A percentile compares a stretch with the other conserved stretches of the same genome.
phyloP scores from a whole-genome alignment of 1,140 invertebrate species.

The Sminthurides bifidus region DNA sequence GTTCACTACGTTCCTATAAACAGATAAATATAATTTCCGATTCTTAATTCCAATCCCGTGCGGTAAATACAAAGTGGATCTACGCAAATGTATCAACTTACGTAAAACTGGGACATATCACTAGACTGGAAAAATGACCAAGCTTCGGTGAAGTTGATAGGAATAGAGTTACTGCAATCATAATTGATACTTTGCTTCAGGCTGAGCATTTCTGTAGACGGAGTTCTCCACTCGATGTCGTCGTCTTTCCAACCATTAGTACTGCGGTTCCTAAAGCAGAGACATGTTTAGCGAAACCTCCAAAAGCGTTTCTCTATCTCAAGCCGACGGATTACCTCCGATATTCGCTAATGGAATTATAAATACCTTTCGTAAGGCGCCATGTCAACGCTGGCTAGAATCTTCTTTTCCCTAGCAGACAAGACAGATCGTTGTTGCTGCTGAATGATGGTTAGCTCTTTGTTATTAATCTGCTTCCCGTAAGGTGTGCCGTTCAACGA shows the following conservation, averaged over 20 bases:
- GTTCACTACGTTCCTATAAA: slow-evolving; percentile 4
- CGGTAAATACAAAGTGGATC: no score
- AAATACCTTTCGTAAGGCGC: neutral
- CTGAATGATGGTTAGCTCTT: no score
- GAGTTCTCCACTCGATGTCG: slow-evolving; percentile 22
- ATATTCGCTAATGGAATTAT: neutral
- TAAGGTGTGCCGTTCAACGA: no score
- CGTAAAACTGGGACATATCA: slow-evolving; percentile 27
- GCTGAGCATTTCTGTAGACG: slow-evolving; percentile 19
- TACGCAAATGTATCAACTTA: no score
- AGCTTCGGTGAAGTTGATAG: slow-evolving; percentile 31
- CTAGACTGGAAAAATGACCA: slow-evolving; percentile 30
- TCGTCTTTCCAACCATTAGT: slow-evolving; percentile 1
- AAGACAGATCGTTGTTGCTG: no score
- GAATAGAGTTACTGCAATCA: slow-evolving; percentile 31
- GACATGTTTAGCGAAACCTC: neutral
- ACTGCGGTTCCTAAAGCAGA: slow-evolving; percentile 2
- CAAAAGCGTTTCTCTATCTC: no score
- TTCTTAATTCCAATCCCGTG: no score
- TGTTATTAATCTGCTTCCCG: no score
- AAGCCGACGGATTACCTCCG: neutral
- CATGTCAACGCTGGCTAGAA: slow-evolving; percentile 2
- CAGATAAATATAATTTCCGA: no score
- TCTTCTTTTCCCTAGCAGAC: slow-evolving; percentile 22
- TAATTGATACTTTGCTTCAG: slow-evolving; percentile 30